A percentile compares a stretch with the other conserved stretches of the same genome.
phyloP scores from a whole-genome alignment of 2,888 invertebrate species.

The Petrolisthes manimaculis region DNA sequence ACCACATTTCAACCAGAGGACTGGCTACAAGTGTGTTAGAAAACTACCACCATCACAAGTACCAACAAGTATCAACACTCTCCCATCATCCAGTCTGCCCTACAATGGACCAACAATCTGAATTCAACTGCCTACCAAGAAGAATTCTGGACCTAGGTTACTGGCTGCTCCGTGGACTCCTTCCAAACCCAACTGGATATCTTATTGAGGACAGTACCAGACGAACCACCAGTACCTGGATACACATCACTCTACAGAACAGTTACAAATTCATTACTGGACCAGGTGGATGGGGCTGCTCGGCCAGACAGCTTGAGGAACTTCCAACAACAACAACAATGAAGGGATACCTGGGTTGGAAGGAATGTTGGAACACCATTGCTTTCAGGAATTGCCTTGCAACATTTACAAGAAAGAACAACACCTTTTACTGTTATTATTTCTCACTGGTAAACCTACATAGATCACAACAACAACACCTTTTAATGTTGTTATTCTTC shows the following conservation, averaged over 20 bases:
- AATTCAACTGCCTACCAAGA: not conserved
- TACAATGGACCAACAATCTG: no score
- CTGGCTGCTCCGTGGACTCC: not conserved
- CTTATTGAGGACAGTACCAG: no score
- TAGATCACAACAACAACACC: no score
- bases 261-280: not conserved
- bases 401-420: conserved; percentile 1
- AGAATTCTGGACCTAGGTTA: no score
- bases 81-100: not conserved
- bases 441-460: no score
- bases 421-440: no score
- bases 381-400: not conserved
- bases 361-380: not conserved
- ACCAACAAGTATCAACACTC: not conserved
- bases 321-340: no score
- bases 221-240: not conserved
- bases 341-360: conserved; percentile 1
- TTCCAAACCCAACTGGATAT: not conserved
- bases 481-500: no score
- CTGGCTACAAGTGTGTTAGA: not conserved
- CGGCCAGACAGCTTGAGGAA: no score
- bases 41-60: not conserved
- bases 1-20: not conserved
- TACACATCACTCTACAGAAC: conserved; percentile 13
- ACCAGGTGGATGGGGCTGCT: conserved; percentile 22